Percentiles rank a stretch among this genome's conserved stretches.
Conservation (phyloP, 2,888 invertebrate species). For the Nomada lathburiana region DNA sequence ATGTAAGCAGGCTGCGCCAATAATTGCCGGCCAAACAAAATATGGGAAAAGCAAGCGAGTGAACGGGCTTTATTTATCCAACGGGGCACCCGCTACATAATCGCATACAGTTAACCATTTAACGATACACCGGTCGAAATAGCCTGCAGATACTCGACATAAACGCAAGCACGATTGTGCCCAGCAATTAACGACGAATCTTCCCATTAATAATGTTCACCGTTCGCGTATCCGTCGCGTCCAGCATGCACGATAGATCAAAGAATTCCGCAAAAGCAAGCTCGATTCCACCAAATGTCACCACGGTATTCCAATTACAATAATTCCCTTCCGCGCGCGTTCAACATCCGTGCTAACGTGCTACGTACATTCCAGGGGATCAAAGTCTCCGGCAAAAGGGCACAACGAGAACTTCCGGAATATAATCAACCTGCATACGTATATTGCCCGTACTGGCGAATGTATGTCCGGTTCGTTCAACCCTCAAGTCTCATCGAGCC, state of each 20-base stretch:
- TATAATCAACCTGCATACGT: not conserved
- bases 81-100: too few relatives aligned
- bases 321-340: not conserved
- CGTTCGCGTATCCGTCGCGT: not conserved
- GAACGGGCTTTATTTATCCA: too few relatives aligned
- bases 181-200: not conserved
- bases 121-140: too few relatives aligned
- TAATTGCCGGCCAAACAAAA: too few relatives aligned
- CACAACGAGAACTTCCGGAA: constrained; percentile 1
- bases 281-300: not conserved
- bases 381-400: not conserved
- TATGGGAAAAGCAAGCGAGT: too few relatives aligned
- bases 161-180: not conserved
- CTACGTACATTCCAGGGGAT: not conserved
- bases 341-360: too few relatives aligned
- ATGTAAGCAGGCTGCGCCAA: too few relatives aligned
- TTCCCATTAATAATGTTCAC: not conserved
- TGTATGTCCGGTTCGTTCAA: too few relatives aligned
- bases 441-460: too few relatives aligned
- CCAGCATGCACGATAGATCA: not conserved
- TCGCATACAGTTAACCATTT: too few relatives aligned
- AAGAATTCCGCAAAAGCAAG: constrained; percentile 22
- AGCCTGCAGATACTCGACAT: not conserved
- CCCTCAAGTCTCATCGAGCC: too few relatives aligned
- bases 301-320: not conserved